Percentiles rank a stretch among this genome's conserved stretches.
These are phyloP conservation scores for Platerodrilus igneus DNA, from an alignment of 2,888 invertebrate genomes.

Conservation along the genomic window DNA sequence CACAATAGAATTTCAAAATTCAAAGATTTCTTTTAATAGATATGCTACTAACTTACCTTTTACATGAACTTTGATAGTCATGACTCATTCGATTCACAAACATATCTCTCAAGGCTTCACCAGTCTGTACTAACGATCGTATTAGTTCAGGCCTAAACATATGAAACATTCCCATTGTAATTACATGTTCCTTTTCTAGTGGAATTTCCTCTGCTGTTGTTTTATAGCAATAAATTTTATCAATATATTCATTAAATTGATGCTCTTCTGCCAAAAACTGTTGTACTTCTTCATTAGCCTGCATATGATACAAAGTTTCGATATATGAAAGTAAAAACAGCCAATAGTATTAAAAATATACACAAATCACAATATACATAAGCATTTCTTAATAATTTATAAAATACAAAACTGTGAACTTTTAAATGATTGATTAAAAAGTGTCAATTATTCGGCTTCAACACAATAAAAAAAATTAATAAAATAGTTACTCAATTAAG, in stretches of 20 bases:
- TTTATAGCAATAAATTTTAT: conserved; percentile 58
- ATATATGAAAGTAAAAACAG: conserved; percentile 6
- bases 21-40: no score
- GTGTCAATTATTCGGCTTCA: no score
- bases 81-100: conserved; percentile 70
- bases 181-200: conserved; percentile 56
- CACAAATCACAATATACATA: neutral
- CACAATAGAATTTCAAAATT: no score
- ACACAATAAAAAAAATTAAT: no score
- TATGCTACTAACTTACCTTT: conserved; percentile 68
- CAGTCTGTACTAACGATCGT: conserved; percentile 61
- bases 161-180: conserved; percentile 79
- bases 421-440: no score
- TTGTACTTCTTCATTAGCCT: conserved; percentile 61
- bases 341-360: neutral
- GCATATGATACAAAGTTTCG: no score
- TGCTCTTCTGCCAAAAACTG: conserved; percentile 63
- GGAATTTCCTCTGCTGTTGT: conserved; percentile 60
- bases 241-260: conserved; percentile 61
- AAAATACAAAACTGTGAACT: no score
- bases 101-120: conserved; percentile 63
- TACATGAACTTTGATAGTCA: conserved; percentile 75
- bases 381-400: no score
- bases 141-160: conserved; percentile 79
- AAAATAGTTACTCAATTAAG: no score